Evolutionary conservation across 2,113 vertebrate species (phyloP), one percentile per base, ranked within the genome.

Genomic region (Pelecanus crispus): DNA sequence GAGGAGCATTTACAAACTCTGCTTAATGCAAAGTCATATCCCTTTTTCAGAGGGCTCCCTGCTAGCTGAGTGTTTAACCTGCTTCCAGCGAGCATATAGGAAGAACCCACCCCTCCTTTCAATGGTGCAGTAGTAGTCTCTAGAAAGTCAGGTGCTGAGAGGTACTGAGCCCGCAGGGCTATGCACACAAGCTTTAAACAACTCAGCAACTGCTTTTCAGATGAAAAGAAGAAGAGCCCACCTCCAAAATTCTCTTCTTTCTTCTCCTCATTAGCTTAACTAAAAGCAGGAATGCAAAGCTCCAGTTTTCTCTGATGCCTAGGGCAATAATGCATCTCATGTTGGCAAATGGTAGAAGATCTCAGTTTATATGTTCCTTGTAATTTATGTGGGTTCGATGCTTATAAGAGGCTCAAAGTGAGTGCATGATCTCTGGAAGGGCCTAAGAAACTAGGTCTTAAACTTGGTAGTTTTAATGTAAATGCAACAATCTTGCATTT

Each of bases 221-320:
- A 90, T 86, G 75, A 88, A 95, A 96, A 85, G 24, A 88, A 63
- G 81, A 81, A 75, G 47, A 96, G 7, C 71, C 45, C 75, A 77
- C 82, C 85, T 78, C 85, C 95, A 81, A 92, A 90, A 93, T 86
- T 93, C 82, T 86, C 93, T 96, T 94, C 72, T 63, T 94, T 66
- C 82, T 83, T 45, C 81, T 96, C 56, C 77, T 94, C 74, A 77
- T 93, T 94, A 95, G 20, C 71, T 80, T 92, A 83, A 90, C 21
- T 86, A 55, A 89, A 88, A 96, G 80, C 0, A 2, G 36, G 86
- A 96, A 90, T 70, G 84, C 71, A 77, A 90, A 94, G 61, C 66
- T 80, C 56, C 62, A 13, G 12, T 91, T 87, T 66, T 86, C 58
- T 90, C 74, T 74, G 62, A 78, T 79, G 79, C 84, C 87, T 88